These are phyloP conservation scores for Drosophila tristis DNA, from an alignment of 1,140 invertebrate species.

Conservation along the genomic window DNA sequence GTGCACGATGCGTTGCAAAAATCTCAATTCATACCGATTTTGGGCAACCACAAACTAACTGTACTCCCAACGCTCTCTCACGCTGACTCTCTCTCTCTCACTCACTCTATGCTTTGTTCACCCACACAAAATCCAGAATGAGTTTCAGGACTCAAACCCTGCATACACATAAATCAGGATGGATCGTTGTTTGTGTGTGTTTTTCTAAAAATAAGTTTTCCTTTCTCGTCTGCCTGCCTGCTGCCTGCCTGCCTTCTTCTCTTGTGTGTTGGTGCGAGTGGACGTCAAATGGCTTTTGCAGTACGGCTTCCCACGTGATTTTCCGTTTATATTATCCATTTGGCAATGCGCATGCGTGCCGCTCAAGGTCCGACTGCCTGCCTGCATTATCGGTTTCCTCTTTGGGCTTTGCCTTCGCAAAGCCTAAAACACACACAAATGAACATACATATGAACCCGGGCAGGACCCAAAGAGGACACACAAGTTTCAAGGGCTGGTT, in stretches of 20 bases:
- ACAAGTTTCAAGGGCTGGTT: slow-evolving; percentile 56
- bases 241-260: slow-evolving; percentile 25
- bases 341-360: slow-evolving; percentile 32
- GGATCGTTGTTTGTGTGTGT: slow-evolving; percentile 27
- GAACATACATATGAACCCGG: not conserved
- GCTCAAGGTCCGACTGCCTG: slow-evolving; percentile 22
- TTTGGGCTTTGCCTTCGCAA: slow-evolving; percentile 78
- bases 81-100: slow-evolving; percentile 12
- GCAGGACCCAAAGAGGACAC: slow-evolving; percentile 18
- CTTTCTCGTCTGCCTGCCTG: slow-evolving; percentile 21
- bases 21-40: slow-evolving; percentile 28
- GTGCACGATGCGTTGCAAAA: slow-evolving; percentile 27
- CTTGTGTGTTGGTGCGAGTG: slow-evolving; percentile 32
- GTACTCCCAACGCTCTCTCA: slow-evolving; percentile 43
- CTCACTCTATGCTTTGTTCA: slow-evolving; percentile 11
- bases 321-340: slow-evolving; percentile 50
- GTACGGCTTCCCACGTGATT: slow-evolving; percentile 73
- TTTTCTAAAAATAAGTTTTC: slow-evolving; percentile 79
- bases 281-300: slow-evolving; percentile 48
- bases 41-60: slow-evolving; percentile 70
- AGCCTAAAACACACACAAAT: slow-evolving; percentile 42
- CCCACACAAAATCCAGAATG: slow-evolving; percentile 43
- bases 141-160: slow-evolving; percentile 40
- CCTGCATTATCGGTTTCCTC: slow-evolving; percentile 53
- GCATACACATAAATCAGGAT: slow-evolving; percentile 57